Evolutionary conservation across 2,888 invertebrate genomes (phyloP), one percentile per base, ranked within the genome.

Genomic region (Tipula confusa): DNA sequence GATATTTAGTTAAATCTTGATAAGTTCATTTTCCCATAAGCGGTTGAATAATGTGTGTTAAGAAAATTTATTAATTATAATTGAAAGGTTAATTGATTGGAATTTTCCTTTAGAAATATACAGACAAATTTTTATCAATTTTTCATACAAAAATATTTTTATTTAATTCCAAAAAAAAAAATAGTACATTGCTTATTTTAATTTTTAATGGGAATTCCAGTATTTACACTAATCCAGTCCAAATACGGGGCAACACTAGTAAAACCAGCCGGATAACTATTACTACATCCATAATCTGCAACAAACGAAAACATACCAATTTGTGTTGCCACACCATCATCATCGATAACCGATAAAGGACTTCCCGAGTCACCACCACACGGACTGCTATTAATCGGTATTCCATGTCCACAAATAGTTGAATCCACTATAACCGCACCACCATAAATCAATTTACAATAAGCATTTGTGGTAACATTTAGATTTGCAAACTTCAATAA

Each of bases 291-390:
- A 29, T 84, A 28, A 28, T 80, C 83, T 2, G 85, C 84, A 11
- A 86, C 85, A 83, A 86, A 86, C 1, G 85, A 85, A 15, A 85
- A 85, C 29, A 86, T 84, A 18, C 86, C 86, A 83, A 86, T 84
- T 84, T 85, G 85, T 11, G 84, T 84, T 33, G 82, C 29, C 2
- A 80, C 82, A 0, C 31, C 31, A 29, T 80, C n/a, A 13, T 83
- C 84, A 31, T 84, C 83, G 2, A 6, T 33, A 11, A 85, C 83
- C 1, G 84, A 83, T 33, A 85, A 82, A 29, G 86, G 85, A 18
- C 86, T 85, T 29, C 85, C 85, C 3, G 84, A 84, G 82, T 85
- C 86, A 80, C 85, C 85, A 79, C 84, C 83, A 83, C 86, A 86
- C 24, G 85, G 64, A 24, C 64, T 9, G n/a, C 29, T 29, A 6